phyloP scores from a whole-genome alignment of 2,888 invertebrate species.

The Plebejus anna region DNA sequence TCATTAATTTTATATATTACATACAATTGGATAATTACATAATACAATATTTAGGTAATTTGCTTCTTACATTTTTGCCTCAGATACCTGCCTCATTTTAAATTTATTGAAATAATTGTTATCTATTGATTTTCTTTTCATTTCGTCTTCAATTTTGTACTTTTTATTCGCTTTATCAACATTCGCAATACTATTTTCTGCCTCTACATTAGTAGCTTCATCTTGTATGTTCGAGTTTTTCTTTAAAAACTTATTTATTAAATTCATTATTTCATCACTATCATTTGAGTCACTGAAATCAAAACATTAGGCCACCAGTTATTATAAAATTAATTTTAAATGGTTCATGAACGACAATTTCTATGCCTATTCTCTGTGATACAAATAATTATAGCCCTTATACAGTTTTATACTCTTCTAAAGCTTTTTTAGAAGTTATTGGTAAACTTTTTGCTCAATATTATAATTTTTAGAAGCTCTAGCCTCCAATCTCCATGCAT shows the following conservation, averaged over 20 bases:
- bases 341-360: no score
- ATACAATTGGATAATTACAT: no score
- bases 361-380: no score
- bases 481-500: no score
- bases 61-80: background rate
- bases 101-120: background rate
- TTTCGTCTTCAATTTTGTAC: background rate
- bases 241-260: background rate
- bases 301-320: background rate
- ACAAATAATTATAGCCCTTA: no score
- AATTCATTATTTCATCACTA: background rate
- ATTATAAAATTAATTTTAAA: no score
- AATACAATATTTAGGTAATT: no score
- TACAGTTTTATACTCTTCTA: no score
- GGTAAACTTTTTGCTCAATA: no score
- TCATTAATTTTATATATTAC: background rate
- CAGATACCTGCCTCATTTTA: background rate
- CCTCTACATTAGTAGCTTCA: background rate
- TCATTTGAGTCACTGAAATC: background rate
- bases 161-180: background rate
- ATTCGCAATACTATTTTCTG: background rate
- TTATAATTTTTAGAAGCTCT: no score
- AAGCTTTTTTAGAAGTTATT: no score
- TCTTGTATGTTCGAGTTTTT: background rate
- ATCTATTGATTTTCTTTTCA: background rate